A percentile compares a stretch with the other conserved stretches of the same genome.
phyloP scores from a whole-genome alignment of 2,113 vertebrate genomes.

The Megaceryle maxima region DNA sequence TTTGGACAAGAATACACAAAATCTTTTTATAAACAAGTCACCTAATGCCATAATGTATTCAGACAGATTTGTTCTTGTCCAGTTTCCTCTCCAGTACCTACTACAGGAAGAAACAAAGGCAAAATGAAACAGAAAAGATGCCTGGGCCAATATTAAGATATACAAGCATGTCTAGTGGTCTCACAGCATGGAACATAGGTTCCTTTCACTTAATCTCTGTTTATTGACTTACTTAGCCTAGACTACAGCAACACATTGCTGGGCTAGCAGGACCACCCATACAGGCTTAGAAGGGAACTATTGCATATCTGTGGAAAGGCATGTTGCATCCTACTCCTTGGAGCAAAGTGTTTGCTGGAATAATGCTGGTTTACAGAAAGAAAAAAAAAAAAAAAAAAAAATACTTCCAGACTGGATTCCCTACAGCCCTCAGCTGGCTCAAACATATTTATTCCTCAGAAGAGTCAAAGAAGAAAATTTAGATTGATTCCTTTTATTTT shows the following conservation, averaged over 20 bases:
- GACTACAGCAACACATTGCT: neutral
- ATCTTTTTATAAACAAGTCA: neutral
- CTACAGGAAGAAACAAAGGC: neutral
- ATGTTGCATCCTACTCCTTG: neutral
- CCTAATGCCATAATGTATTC: neutral
- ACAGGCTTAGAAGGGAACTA: neutral
- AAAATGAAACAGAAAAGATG: neutral
- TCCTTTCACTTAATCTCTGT: neutral
- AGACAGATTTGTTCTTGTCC: neutral
- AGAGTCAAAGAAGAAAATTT: neutral
- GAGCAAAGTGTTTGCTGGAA: neutral
- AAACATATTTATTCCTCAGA: neutral
- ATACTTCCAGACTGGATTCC: neutral
- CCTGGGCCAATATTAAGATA: neutral
- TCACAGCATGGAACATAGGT: neutral
- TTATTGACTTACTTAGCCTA: neutral
- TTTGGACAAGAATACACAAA: neutral
- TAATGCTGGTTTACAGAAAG: neutral
- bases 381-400: fast-evolving
- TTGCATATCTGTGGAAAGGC: neutral
- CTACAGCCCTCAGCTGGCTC: neutral
- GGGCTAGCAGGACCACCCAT: neutral
- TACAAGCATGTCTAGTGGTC: too few species aligned
- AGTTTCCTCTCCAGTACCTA: neutral
- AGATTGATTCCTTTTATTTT: neutral